Conservation (phyloP, 2,888 invertebrate species). For the Phasia obesa region DNA sequence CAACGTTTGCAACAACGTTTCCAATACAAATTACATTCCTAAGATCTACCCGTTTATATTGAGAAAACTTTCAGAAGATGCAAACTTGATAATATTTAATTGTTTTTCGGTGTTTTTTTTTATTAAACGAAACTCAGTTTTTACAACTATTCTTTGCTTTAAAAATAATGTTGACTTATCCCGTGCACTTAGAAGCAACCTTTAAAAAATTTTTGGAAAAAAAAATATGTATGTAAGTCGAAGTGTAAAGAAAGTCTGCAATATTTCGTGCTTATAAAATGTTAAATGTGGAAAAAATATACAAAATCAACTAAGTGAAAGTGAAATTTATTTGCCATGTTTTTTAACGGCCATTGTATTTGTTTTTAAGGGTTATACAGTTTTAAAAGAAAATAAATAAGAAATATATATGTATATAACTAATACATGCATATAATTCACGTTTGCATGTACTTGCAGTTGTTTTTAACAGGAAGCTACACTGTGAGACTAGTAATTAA, state of each 20-base stretch:
- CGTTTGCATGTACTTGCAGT: not conserved
- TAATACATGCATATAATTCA: not conserved
- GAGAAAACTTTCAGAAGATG: too few species aligned
- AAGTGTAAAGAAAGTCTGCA: slow-evolving; percentile 32
- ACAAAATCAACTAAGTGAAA: slow-evolving; percentile 50
- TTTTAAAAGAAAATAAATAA: slow-evolving; percentile 14
- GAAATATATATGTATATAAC: not conserved
- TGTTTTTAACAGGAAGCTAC: not conserved
- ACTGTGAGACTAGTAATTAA: not conserved
- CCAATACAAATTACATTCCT: too few species aligned
- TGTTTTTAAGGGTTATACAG: slow-evolving; percentile 29
- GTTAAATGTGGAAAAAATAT: slow-evolving; percentile 1
- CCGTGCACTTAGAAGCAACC: slow-evolving; percentile 21
- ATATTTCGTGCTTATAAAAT: slow-evolving; percentile 41
- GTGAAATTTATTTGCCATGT: slow-evolving; percentile 60
- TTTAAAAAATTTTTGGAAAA: not conserved
- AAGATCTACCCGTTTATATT: too few species aligned
- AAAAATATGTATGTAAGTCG: not conserved
- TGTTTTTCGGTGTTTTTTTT: not conserved
- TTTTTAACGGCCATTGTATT: slow-evolving; percentile 46
- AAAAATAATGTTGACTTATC: not conserved
- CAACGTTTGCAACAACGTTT: too few species aligned
- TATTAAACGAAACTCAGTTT: not conserved
- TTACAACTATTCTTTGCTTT: not conserved
- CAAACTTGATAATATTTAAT: too few species aligned